Conservation (phyloP, 2,888 invertebrate genomes). For the Cosmia pyralina region DNA sequence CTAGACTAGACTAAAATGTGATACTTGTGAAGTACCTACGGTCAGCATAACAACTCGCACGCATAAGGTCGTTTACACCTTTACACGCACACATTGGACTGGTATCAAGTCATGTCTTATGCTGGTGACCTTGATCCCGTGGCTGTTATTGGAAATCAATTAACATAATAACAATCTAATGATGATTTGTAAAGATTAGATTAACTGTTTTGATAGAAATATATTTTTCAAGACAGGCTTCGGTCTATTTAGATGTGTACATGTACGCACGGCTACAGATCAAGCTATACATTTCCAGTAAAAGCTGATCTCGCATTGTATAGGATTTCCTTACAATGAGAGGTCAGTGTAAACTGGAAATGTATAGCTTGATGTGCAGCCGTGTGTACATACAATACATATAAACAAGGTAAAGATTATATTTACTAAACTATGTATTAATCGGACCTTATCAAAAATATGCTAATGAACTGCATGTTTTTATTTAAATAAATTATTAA, state of each 20-base stretch:
- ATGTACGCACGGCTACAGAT: too few relatives aligned
- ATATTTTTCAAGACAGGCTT: neutral
- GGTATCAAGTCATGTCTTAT: conserved; percentile 34
- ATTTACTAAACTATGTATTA: neutral
- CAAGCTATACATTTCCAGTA: too few relatives aligned
- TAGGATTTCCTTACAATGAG: too few relatives aligned
- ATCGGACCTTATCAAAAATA: neutral
- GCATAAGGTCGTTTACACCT: conserved; percentile 71
- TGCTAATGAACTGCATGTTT: neutral
- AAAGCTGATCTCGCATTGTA: too few relatives aligned
- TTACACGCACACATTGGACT: conserved; percentile 65
- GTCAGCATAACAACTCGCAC: conserved; percentile 30
- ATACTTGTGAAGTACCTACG: conserved; percentile 37
- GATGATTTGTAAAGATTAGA: neutral
- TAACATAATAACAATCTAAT: conserved; percentile 28
- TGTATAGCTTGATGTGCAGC: too few relatives aligned
- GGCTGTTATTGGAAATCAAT: conserved; percentile 15
- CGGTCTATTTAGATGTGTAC: neutral
- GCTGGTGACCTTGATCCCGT: conserved; percentile 70
- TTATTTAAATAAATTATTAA: neutral
- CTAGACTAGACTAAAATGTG: conserved; percentile 43
- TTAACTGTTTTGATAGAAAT: conserved; percentile 1
- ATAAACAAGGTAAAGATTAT: neutral
- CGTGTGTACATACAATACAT: too few relatives aligned
- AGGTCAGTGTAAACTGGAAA: too few relatives aligned